These are phyloP conservation scores for Ammodytes marinus DNA, from an alignment of 2,113 vertebrate genomes.

Conservation along the genomic window DNA sequence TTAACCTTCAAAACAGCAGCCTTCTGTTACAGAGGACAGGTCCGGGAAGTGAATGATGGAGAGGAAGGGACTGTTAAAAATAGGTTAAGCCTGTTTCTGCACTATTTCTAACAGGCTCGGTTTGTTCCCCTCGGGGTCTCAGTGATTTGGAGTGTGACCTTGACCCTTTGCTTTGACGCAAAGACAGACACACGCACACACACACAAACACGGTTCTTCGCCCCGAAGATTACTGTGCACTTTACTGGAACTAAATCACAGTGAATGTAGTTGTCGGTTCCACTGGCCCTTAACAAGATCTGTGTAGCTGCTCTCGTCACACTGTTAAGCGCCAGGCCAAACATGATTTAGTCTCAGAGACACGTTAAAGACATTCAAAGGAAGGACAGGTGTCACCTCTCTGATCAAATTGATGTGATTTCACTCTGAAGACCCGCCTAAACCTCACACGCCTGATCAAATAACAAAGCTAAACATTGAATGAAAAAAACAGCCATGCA, in stretches of 20 bases:
- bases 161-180: constrained; percentile 66
- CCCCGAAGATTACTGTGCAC: constrained; percentile 66
- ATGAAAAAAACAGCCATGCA: not conserved
- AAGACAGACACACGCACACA: constrained; percentile 27
- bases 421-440: not conserved
- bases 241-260: constrained; percentile 73
- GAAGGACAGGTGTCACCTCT: constrained; percentile 54
- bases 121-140: constrained; percentile 68
- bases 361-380: constrained; percentile 66
- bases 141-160: constrained; percentile 71
- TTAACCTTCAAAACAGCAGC: constrained; percentile 76
- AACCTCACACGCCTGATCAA: not conserved
- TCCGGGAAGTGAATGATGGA: constrained; percentile 62
- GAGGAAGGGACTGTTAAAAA: constrained; percentile 77
- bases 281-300: constrained; percentile 69
- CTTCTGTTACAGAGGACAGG: constrained; percentile 67
- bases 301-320: constrained; percentile 52
- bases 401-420: constrained; percentile 21
- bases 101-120: constrained; percentile 75
- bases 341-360: constrained; percentile 68
- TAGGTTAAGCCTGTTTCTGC: constrained; percentile 79
- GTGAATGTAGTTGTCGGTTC: constrained; percentile 72
- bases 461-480: not conserved
- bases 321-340: constrained; percentile 48
- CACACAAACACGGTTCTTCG: constrained; percentile 36